Evolutionary conservation across 2,888 invertebrate species (phyloP), one percentile per base, ranked within the genome.

Genomic region (Phalangium opilio): DNA sequence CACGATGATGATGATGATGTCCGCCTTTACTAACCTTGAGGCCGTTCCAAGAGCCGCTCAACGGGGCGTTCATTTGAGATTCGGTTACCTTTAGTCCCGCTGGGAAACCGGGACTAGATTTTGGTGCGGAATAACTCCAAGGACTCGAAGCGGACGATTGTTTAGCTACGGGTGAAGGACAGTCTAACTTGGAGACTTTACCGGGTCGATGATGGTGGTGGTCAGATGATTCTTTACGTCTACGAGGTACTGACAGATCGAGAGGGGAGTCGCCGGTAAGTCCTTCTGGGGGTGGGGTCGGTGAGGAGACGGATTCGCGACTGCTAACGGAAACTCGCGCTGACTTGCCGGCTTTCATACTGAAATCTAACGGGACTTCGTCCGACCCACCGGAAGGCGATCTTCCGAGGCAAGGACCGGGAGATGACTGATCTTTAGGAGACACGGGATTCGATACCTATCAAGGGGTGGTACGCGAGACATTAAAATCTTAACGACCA

Each of bases 191-290:
- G 8, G 27, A 27, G 5, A 27, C 27, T 27, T 27, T 27, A 27
- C 27, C 27, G 5, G 27, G 27, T 27, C 27, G 27, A 27, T 7
- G 5, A 27, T 27, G 27, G 8, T 27, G 27, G 8, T 27, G 27
- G 27, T 27, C 27, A 4, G 27, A 27, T 7, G 27, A 8, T 7
- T 27, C 27, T 27, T 27, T 27, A 8, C 27, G 27, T 38, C 50
- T 45, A 7, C 45, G 39, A 3, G 78, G 75, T 15, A 83, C 78
- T 0, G 85, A 83, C 39, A 87, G 69, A 65, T 87, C 87, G 52
- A 87, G 68, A 0, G 89, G 84, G 57, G 83, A 76, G 60, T 74
- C 73, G 27, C 56, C 57, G 51, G 67, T 67, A 7, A 27, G 8
- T 27, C 27, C 27, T 3, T 66, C 65, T 21, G 70, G 70, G 59